Percentiles rank a stretch among this genome's conserved stretches.
Conservation (phyloP, 2,888 invertebrate species). For the Apamea anceps region DNA sequence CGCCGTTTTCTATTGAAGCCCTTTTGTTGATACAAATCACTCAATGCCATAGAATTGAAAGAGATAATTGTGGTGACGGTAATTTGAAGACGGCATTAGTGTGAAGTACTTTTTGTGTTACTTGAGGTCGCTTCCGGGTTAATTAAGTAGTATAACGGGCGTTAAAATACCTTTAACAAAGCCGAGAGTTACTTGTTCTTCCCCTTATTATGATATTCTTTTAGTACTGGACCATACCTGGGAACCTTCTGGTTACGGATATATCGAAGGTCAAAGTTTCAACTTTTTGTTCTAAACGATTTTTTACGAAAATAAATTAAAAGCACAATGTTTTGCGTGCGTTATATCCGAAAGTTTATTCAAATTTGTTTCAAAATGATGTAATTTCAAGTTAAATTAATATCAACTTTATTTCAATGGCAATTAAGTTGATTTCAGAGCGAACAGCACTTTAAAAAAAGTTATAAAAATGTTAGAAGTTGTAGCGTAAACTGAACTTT, state of each 20-base stretch:
- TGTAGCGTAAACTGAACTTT: no score
- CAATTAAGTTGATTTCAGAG: no score
- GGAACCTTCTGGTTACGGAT: neutral
- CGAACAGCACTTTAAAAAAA: no score
- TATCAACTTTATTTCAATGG: no score
- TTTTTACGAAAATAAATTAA: no score
- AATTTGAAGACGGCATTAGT: conserved; percentile 4
- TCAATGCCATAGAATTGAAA: conserved; percentile 48
- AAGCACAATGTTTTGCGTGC: no score
- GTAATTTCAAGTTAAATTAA: no score
- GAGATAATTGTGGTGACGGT: neutral
- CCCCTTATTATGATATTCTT: neutral
- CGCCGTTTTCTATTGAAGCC: conserved; percentile 40
- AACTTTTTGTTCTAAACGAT: no score
- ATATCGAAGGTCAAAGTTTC: neutral
- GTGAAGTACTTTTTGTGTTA: conserved; percentile 1
- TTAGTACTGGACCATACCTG: neutral
- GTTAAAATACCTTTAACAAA: neutral
- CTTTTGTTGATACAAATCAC: conserved; percentile 29
- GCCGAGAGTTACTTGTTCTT: neutral
- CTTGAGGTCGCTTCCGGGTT: conserved; percentile 8
- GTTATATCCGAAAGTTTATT: no score
- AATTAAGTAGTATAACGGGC: neutral
- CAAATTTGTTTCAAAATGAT: no score
- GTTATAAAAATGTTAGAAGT: no score